Base-by-base conservation (phyloP, 2,888 invertebrate genomes). In the Amorpha juglandis region DNA sequence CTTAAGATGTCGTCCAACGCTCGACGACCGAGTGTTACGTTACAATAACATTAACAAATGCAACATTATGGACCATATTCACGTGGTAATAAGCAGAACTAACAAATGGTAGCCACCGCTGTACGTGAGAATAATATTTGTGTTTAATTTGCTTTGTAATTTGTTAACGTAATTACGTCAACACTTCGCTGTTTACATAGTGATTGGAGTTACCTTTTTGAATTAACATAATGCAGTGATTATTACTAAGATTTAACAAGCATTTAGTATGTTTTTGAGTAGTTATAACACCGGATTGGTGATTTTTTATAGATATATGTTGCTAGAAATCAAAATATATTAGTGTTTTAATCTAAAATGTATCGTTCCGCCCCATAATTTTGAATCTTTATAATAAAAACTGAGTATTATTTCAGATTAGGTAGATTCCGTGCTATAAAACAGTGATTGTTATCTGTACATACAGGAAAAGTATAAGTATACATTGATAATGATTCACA, bases 31-130 rank as follows among this genome's bases (percentile, higher is more conserved):
- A 87, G 86, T 85, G 86, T 88, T 82, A 83, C 84, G 89, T 90
- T 90, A 92, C 86, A 91, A 92, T 90, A 90, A 90, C 90, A 91
- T 45, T 62, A 45, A 62, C 63, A 58, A 58, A 58, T 42, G 42
- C 58, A 38, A 58, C 58, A 21, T 58, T 42, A 42, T 19, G 38
- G 55, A 55, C 55, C 38, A 58, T 58, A 58, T 58, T 58, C 42
- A 52, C 38, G 19, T 38, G 16, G 42, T 58, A 58, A 58, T 42
- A 38, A 58, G 63, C 58, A 67, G 72, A 73, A 72, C 48, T 51
- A 67, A 48, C 62, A 21, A 19, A 9, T 16, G 16, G 35, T 55
- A 58, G 58, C 62, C n/a, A 53, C 6, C 19, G 19, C 16, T 33
- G 53, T 55, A 35, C 55, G 55, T 55, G 55, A 55, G 50, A 50